These are phyloP conservation scores for Conchocele bisecta DNA, from an alignment of 2,888 invertebrate genomes.

Conservation along the genomic window DNA sequence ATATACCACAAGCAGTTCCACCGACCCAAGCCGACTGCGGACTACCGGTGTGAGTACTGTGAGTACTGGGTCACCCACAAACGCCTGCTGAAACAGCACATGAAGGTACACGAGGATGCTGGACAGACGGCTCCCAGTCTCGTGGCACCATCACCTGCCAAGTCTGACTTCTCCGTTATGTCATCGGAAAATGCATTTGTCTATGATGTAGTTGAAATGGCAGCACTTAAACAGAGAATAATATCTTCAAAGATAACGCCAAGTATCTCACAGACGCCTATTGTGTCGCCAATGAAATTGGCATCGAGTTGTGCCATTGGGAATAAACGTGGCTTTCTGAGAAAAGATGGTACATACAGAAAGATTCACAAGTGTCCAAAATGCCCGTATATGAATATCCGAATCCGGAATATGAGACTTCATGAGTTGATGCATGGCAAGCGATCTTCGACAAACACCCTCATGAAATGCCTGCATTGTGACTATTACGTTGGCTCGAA, in stretches of 20 bases:
- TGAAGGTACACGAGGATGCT: constrained; percentile 86
- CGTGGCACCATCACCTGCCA: constrained; percentile 70
- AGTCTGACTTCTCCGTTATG: constrained; percentile 72
- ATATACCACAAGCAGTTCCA: constrained; percentile 94
- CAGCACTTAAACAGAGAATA: constrained; percentile 78
- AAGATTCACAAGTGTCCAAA: constrained; percentile 93
- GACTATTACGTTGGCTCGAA: constrained; percentile 91
- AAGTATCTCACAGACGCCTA: constrained; percentile 73
- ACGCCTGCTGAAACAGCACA: constrained; percentile 92
- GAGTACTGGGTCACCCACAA: constrained; percentile 91
- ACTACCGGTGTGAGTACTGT: constrained; percentile 92
- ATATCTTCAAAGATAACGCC: constrained; percentile 78
- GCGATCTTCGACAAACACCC: constrained; percentile 75
- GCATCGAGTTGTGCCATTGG: constrained; percentile 67
- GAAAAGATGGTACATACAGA: constrained; percentile 82
- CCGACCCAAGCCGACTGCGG: constrained; percentile 87
- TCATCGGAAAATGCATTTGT: constrained; percentile 69
- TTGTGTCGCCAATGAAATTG: constrained; percentile 74
- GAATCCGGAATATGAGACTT: constrained; percentile 90
- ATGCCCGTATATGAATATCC: constrained; percentile 92
- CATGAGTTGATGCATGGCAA: constrained; percentile 91
- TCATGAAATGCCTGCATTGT: constrained; percentile 89
- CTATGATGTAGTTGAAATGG: constrained; percentile 76
- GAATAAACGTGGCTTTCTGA: constrained; percentile 72
- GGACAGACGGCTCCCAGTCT: constrained; percentile 26